These are phyloP conservation scores for Vollenhovia emeryi DNA, from an alignment of 1,140 invertebrate species.

Conservation along the genomic window DNA sequence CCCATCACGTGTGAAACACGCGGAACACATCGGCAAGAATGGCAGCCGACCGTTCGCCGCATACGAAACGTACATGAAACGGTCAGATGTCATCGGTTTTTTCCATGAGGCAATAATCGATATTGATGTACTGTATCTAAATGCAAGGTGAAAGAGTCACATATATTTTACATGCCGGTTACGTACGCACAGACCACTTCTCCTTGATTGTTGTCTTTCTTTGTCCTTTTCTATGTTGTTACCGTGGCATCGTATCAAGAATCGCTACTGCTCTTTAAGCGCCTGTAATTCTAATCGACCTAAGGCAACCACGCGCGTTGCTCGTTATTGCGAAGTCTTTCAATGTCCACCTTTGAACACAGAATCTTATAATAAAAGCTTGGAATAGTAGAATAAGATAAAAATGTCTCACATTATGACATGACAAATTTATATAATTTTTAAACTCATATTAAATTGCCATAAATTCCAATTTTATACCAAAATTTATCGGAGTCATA, in stretches of 20 bases:
- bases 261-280: neutral
- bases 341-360: neutral
- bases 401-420: neutral
- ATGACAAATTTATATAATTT: neutral
- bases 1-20: neutral
- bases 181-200: constrained; percentile 31
- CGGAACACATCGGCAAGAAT: neutral
- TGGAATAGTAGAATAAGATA: neutral
- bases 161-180: constrained; percentile 36
- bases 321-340: neutral
- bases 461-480: neutral
- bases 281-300: neutral
- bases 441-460: neutral
- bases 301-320: neutral
- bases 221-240: constrained; percentile 22
- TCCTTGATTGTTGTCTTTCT: constrained; percentile 42
- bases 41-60: neutral
- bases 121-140: constrained; percentile 21
- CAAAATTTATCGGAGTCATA: neutral
- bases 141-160: constrained; percentile 50
- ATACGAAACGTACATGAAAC: neutral
- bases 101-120: constrained; percentile 27
- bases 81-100: neutral
- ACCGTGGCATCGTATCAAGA: constrained; percentile 11
- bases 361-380: neutral